Evolutionary conservation across 2,113 vertebrate species (phyloP), one percentile per base, ranked within the genome.

Genomic region (Hystrix cristata): DNA sequence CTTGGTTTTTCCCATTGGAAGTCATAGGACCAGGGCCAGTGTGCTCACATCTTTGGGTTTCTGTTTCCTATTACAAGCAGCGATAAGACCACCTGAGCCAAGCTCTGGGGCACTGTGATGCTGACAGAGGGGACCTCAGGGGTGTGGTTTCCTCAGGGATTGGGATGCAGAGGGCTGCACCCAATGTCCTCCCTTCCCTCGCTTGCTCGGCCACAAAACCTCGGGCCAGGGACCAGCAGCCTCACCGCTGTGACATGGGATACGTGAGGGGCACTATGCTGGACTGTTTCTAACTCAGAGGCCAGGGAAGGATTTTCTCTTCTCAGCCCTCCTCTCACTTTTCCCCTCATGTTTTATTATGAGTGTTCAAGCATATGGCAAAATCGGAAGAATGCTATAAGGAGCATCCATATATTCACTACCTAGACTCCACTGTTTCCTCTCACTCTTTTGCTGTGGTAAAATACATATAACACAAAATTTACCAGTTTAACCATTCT

Each of bases 241-340:
- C 69, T 6, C 0, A 1, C 7, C 5, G 21, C 38, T 25, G 85
- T 12, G 8, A 48, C 51, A 6, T 25, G 8, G 53, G 79, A 23
- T 16, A 31, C 11, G 5, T 11, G 0, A 43, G 21, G 29, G 18
- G 14, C 19, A 2, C 48, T 4, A 7, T 1, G 5, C 6, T 18
- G 1, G 60, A 23, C 64, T 3, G 31, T 3, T 31, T 64, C 38
- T 21, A n/a, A 43, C 25, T 11, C 64, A 14, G 1, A 0, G 4
- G 84, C 46, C 59, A 29, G 27, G 23, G 43, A 79, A 51, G 43
- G 64, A 7, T 31, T 21, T n/a, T 18, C 31, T 7, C 19, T 9
- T 60, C 64, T 8, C 53, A 1, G 57, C 14, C 43, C n/a, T 43
- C 16, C 15, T 25, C 64, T 27, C 9, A 5, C 48, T 55, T 53